Percentiles rank a stretch among this genome's conserved stretches.
These are phyloP conservation scores for Patagioenas fasciata DNA, from an alignment of 2,113 vertebrate genomes.

Conservation along the genomic window DNA sequence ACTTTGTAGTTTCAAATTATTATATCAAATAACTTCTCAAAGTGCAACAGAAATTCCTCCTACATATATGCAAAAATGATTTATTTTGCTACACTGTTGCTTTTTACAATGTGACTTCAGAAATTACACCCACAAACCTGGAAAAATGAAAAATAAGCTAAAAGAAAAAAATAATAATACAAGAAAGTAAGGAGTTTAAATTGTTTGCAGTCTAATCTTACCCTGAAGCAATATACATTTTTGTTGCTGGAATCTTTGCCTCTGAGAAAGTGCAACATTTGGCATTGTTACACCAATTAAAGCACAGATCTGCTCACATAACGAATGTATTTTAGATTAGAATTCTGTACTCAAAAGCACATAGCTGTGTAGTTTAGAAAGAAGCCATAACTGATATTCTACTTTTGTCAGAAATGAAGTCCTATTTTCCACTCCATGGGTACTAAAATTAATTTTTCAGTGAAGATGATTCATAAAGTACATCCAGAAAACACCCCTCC, in stretches of 20 bases:
- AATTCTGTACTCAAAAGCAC: background rate
- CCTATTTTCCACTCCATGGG: background rate
- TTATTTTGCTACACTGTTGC: background rate
- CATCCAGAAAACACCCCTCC: background rate
- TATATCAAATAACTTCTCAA: background rate
- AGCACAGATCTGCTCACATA: background rate
- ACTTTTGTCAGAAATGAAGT: background rate
- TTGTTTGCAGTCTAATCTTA: background rate
- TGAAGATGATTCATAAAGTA: background rate
- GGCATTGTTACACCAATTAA: background rate
- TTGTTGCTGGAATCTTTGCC: background rate
- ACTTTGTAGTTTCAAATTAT: background rate
- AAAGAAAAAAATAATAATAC: background rate
- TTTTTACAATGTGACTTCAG: background rate
- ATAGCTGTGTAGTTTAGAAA: background rate
- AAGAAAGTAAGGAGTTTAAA: background rate
- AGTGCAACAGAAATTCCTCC: background rate
- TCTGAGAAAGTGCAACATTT: background rate
- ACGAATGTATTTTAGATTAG: background rate
- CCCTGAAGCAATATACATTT: background rate
- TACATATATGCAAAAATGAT: background rate
- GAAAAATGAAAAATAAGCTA: background rate
- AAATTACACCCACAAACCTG: background rate
- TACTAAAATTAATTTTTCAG: background rate
- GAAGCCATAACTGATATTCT: background rate